These are phyloP conservation scores for Gorsachius magnificus DNA, from an alignment of 2,797 vertebrate genomes.

Conservation along the genomic window DNA sequence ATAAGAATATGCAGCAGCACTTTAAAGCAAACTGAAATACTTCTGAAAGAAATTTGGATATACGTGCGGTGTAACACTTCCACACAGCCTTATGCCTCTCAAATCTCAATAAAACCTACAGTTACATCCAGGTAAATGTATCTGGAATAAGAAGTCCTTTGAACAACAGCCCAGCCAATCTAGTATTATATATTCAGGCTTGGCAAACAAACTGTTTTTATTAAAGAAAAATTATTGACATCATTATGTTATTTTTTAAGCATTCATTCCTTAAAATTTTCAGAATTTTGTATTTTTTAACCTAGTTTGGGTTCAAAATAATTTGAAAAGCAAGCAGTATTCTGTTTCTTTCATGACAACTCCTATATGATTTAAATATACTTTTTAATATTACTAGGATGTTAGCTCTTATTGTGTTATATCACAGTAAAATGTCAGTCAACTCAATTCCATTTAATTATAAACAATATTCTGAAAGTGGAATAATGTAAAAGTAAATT, in stretches of 20 bases:
- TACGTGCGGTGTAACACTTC: accelerated
- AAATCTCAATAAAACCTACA: background rate
- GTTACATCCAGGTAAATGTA: background rate
- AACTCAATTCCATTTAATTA: background rate
- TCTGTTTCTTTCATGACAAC: background rate
- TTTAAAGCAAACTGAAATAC: background rate
- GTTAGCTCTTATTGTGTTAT: background rate
- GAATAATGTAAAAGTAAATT: background rate
- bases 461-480: background rate
- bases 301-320: background rate
- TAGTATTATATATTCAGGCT: background rate
- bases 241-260: background rate
- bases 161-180: background rate
- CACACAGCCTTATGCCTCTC: accelerated
- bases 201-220: background rate
- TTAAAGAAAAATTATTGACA: background rate
- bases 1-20: background rate
- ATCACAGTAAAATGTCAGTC: background rate
- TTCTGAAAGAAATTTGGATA: background rate
- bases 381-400: background rate
- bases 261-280: background rate
- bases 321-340: background rate
- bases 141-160: background rate
- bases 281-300: background rate
- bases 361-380: background rate